A percentile compares a stretch with the other conserved stretches of the same genome.
phyloP scores from a whole-genome alignment of 2,797 vertebrate genomes.

The Brotula barbata region DNA sequence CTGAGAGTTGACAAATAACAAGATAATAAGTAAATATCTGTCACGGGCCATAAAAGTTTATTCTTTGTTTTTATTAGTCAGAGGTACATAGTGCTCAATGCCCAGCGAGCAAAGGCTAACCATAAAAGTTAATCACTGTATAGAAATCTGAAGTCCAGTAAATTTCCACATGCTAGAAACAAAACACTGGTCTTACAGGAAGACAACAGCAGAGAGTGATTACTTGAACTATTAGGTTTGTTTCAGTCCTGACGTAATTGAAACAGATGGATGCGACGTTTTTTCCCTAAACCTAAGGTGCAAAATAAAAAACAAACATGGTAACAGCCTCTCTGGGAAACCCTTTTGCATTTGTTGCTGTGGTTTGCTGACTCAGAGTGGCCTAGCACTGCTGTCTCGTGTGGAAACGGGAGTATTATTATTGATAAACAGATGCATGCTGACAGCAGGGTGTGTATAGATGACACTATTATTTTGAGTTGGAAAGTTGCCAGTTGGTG shows the following conservation, averaged over 20 bases:
- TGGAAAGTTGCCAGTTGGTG: slow-evolving; percentile 4
- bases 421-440: slow-evolving; percentile 27
- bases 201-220: slow-evolving; percentile 67
- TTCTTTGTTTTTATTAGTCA: slow-evolving; percentile 85
- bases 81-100: slow-evolving; percentile 82
- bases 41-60: slow-evolving; percentile 82
- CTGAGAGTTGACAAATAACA: slow-evolving; percentile 81
- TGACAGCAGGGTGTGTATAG: slow-evolving; percentile 34
- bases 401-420: slow-evolving; percentile 34
- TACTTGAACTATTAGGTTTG: slow-evolving; percentile 27
- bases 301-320: slow-evolving; percentile 21
- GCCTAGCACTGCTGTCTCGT: slow-evolving; percentile 32
- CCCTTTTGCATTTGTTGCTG: slow-evolving; percentile 44
- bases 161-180: slow-evolving; percentile 83
- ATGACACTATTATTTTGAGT: slow-evolving; percentile 2
- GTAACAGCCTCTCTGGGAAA: slow-evolving; percentile 46
- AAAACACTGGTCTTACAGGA: slow-evolving; percentile 69
- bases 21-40: slow-evolving; percentile 81
- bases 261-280: slow-evolving; percentile 24
- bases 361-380: slow-evolving; percentile 64
- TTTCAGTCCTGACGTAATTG: slow-evolving; percentile 29
- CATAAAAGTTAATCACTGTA: slow-evolving; percentile 88
- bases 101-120: slow-evolving; percentile 79
- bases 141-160: slow-evolving; percentile 85
- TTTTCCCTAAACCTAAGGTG: background rate